Evolutionary conservation across 2,113 vertebrate species (phyloP).

Genomic region (Oxygymnocypris stewartii): DNA sequence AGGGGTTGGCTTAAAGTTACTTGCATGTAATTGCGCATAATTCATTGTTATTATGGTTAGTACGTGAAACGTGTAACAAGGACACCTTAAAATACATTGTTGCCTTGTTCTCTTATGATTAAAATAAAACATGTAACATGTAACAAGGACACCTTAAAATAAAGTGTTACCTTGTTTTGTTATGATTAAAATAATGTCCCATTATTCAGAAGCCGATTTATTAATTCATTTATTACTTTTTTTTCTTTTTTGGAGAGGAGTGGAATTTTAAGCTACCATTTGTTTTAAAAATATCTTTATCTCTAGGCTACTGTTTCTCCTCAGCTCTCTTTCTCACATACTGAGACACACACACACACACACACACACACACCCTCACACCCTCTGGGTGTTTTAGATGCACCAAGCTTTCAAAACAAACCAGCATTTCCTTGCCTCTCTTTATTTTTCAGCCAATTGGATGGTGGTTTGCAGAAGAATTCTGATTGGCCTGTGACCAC

Average conservation of each 20-base stretch:
- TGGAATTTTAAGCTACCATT: not conserved
- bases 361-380: slow-evolving; percentile 9
- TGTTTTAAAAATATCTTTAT: not conserved
- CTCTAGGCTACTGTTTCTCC: not conserved
- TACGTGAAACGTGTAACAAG: no score
- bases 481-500: slow-evolving; percentile 57
- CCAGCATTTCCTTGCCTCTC: slow-evolving; percentile 45
- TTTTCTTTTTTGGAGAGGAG: not conserved
- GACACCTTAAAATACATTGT: no score
- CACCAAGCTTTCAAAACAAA: slow-evolving; percentile 55
- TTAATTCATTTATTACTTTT: no score
- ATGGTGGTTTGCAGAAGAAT: slow-evolving; percentile 35
- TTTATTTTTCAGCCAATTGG: slow-evolving; percentile 53
- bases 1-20: no score
- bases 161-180: no score
- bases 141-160: no score
- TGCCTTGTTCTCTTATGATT: no score
- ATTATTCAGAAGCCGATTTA: no score
- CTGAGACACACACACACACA: not conserved
- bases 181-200: no score
- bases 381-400: slow-evolving; percentile 8
- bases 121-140: no score
- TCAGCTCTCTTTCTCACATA: not conserved
- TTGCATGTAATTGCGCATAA: no score
- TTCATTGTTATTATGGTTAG: no score